phyloP scores from a whole-genome alignment of 2,797 vertebrate genomes.

The Tarsius wallacei region DNA sequence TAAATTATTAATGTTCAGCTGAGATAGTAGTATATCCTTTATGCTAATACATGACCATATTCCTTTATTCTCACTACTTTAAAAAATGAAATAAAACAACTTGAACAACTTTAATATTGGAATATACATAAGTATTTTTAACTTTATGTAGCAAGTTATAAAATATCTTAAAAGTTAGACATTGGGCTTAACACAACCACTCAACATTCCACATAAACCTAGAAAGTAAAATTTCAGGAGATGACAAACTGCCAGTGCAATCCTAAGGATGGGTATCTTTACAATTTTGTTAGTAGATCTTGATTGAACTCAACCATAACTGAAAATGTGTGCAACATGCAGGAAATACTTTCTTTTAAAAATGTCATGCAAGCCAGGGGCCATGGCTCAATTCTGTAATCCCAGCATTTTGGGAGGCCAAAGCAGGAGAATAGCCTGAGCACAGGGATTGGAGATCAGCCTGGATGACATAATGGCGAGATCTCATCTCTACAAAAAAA shows the following conservation, averaged over 20 bases:
- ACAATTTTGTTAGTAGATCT: neutral
- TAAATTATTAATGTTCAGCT: constrained; percentile 70
- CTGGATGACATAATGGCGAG: no score
- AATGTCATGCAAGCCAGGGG: neutral
- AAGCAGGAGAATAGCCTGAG: no score
- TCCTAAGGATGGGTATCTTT: neutral
- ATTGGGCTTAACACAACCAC: constrained; percentile 3
- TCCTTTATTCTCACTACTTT: neutral
- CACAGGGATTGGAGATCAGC: no score
- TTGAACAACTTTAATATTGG: neutral
- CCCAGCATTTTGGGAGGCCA: no score
- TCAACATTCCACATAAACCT: neutral
- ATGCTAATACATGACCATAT: constrained; percentile 1
- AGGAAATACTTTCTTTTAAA: constrained; percentile 5
- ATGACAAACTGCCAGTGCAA: neutral
- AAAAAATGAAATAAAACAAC: constrained; percentile 50
- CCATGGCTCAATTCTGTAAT: no score
- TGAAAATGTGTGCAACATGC: neutral
- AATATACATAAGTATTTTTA: constrained; percentile 19
- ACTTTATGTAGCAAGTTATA: neutral
- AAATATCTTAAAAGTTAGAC: constrained; percentile 39
- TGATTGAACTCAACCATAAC: neutral
- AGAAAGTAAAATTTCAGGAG: neutral
- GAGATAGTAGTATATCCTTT: constrained; percentile 63
- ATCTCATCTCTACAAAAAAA: no score